A percentile compares a stretch with the other conserved stretches of the same genome.
These are phyloP conservation scores for Mus minutoides DNA, from an alignment of 2,797 vertebrate species.

Conservation along the genomic window DNA sequence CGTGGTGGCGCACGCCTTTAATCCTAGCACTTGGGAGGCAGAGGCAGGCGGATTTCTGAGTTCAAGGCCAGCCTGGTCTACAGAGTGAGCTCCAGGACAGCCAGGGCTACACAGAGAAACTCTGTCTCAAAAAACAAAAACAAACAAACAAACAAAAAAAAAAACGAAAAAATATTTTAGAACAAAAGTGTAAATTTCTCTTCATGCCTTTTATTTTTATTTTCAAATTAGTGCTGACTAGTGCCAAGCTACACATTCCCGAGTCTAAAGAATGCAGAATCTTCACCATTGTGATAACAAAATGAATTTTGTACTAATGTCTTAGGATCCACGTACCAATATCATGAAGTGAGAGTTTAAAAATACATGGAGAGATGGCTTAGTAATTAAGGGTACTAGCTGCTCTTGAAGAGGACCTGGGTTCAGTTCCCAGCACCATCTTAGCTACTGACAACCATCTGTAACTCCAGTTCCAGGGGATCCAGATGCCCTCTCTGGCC, in stretches of 20 bases:
- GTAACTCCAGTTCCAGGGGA: background rate
- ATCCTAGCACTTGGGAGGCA: too few species aligned
- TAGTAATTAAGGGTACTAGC: background rate
- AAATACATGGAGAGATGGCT: background rate
- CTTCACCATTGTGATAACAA: background rate
- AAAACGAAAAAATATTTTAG: background rate
- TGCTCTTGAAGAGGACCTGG: background rate
- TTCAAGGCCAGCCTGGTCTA: too few species aligned
- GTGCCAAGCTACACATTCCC: slow-evolving; percentile 61
- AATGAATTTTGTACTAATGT: slow-evolving; percentile 26
- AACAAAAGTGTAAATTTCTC: background rate
- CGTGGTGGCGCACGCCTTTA: too few species aligned
- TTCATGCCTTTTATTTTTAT: background rate
- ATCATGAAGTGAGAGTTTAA: background rate
- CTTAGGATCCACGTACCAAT: background rate
- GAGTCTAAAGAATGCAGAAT: slow-evolving; percentile 61
- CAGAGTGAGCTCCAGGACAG: too few species aligned
- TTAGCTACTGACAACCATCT: background rate
- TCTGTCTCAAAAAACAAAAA: too few species aligned
- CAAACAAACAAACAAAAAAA: too few species aligned
- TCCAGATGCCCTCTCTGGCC: background rate
- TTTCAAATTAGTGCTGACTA: slow-evolving; percentile 61
- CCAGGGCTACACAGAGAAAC: too few species aligned
- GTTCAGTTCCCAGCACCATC: background rate
- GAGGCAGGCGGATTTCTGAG: too few species aligned